Conservation (phyloP, 2,797 vertebrate genomes). For the Brachymystax lenok region DNA sequence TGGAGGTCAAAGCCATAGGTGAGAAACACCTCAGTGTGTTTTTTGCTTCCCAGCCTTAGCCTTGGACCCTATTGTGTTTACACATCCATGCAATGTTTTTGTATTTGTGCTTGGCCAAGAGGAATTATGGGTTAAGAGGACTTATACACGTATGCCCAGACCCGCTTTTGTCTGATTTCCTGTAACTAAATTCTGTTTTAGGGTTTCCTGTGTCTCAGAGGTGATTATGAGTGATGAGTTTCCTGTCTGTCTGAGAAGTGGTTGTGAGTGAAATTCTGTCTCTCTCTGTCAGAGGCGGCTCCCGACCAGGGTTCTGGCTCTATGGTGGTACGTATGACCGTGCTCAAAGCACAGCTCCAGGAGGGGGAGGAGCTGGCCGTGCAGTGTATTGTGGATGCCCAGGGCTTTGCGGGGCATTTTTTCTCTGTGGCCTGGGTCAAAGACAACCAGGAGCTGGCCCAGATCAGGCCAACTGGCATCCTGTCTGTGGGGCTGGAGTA, state of each 20-base stretch:
- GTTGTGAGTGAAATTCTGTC: not conserved
- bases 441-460: slow-evolving; percentile 56
- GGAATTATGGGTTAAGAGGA: no score
- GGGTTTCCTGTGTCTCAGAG: not conserved
- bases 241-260: not conserved
- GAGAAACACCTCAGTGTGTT: slow-evolving; percentile 39
- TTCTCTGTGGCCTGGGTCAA: slow-evolving; percentile 78
- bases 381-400: slow-evolving; percentile 63
- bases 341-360: slow-evolving; percentile 39
- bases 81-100: not conserved
- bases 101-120: not conserved
- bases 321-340: slow-evolving; percentile 63
- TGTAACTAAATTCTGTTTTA: not conserved
- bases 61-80: not conserved
- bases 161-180: not conserved
- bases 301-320: slow-evolving; percentile 43
- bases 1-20: slow-evolving; percentile 75
- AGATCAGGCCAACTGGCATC: slow-evolving; percentile 73
- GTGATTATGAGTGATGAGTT: not conserved
- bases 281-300: slow-evolving; percentile 39
- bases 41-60: not conserved
- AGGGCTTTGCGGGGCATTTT: slow-evolving; percentile 52
- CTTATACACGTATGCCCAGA: not conserved
- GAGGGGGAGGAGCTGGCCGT: slow-evolving; percentile 77
- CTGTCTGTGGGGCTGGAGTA: slow-evolving; percentile 62